Conservation (phyloP, 2,888 invertebrate species). For the Myopa tessellatipennis region DNA sequence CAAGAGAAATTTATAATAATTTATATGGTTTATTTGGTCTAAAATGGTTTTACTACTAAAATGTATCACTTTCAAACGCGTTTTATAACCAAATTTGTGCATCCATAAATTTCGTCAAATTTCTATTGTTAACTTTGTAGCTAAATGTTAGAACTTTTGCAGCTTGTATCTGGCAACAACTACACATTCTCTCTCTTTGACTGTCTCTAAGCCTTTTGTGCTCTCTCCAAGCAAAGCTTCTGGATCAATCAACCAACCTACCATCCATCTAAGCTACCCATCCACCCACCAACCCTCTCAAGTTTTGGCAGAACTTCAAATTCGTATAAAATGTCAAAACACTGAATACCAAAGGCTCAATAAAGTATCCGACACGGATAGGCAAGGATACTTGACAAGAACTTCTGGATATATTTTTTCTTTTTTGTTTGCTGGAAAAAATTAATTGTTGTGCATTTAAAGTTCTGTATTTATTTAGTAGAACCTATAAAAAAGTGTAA, state of each 20-base stretch:
- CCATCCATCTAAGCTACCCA: neutral
- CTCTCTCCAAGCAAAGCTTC: neutral
- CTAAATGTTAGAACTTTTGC: no score
- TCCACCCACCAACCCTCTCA: neutral
- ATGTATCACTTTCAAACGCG: no score
- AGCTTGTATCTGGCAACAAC: no score
- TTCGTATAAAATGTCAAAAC: slow-evolving; percentile 41
- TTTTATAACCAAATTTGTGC: no score
- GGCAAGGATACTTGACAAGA: slow-evolving; percentile 33
- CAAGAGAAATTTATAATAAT: no score
- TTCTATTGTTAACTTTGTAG: no score
- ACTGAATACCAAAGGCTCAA: slow-evolving; percentile 19
- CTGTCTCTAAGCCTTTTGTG: neutral
- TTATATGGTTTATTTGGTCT: no score
- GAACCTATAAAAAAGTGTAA: neutral
- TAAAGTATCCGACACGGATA: slow-evolving; percentile 38
- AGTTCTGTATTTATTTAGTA: neutral
- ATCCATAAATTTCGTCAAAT: no score
- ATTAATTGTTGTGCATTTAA: neutral
- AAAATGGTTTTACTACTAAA: no score
- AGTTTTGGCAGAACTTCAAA: neutral
- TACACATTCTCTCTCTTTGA: no score
- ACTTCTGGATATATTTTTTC: neutral
- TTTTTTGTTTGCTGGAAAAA: neutral
- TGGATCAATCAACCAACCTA: neutral